Base-by-base conservation (phyloP, 2,797 vertebrate species). In the Channa striata region DNA sequence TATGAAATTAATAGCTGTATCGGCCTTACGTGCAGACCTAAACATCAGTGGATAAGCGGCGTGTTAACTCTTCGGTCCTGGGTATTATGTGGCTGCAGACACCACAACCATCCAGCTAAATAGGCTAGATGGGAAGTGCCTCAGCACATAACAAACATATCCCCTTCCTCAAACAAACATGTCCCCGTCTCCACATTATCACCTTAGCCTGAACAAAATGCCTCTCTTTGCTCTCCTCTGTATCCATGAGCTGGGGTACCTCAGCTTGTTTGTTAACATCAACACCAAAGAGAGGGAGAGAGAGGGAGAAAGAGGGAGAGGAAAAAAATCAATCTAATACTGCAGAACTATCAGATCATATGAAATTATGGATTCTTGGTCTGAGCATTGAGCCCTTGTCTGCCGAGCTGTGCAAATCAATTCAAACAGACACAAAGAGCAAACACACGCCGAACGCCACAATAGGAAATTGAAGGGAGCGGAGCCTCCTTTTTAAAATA, bases 291-390 rank as follows among this genome's bases (percentile, higher is more conserved):
- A 90, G 84, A 84, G 84, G 79, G 78, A 81, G 81, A 56, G 72
- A 47, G 72, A 57, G 78, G 62, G 49, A 6, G 56, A 44, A 19
- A 66, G 68, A 64, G 43, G 59, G 59, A 65, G 72, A 59, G 48
- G 14, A 84, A 91, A 93, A 93, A 95, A 96, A 95, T 95, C 95
- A 95, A 95, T 96, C 94, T 95, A 93, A 94, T 94, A 91, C 94
- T 95, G 93, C 93, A 95, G 93, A 95, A 95, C 94, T 95, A 95
- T 95, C 95, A 96, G 94, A 95, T 96, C 95, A 94, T 94, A 95
- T 96, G 93, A 95, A 95, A 95, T 96, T 95, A 95, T 95, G 92
- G 95, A 96, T 96, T 96, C 95, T 93, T 95, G 95, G 94, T 94
- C 95, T 93, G 92, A 93, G 93, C 94, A 94, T 96, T 96, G 94